Conservation (phyloP, 2,113 vertebrate species). For the Ellobius talpinus region DNA sequence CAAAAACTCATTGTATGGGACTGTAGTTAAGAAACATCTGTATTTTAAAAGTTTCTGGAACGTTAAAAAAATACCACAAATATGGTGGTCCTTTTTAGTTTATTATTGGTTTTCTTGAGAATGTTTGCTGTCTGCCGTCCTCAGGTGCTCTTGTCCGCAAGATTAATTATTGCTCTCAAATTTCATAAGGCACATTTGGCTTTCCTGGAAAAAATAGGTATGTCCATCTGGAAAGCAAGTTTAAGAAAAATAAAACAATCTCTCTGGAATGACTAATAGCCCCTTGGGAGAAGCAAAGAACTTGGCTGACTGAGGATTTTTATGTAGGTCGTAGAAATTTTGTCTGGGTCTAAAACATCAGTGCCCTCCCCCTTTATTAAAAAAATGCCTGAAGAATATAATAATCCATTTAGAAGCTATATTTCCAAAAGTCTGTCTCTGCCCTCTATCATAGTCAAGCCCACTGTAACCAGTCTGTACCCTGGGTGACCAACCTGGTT, state of each 20-base stretch:
- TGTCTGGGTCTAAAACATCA: conserved; percentile 49
- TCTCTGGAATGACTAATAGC: conserved; percentile 63
- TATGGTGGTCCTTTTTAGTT: neutral
- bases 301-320: conserved; percentile 43
- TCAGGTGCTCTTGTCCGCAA: neutral
- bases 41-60: neutral
- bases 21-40: neutral
- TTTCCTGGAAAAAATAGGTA: conserved; percentile 72
- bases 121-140: neutral
- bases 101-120: conserved; percentile 54
- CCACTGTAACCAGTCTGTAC: neutral
- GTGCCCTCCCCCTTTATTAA: conserved; percentile 47
- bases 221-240: conserved; percentile 74
- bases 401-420: neutral
- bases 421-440: conserved; percentile 47
- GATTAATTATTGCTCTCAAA: conserved; percentile 72
- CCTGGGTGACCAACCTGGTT: neutral
- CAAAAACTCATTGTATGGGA: neutral
- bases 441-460: neutral
- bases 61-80: neutral
- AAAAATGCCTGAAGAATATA: conserved; percentile 51
- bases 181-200: conserved; percentile 78
- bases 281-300: conserved; percentile 41
- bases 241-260: conserved; percentile 74
- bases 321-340: conserved; percentile 60